Evolutionary conservation across 2,888 invertebrate genomes (phyloP).

Genomic region (Elysia crispata): DNA sequence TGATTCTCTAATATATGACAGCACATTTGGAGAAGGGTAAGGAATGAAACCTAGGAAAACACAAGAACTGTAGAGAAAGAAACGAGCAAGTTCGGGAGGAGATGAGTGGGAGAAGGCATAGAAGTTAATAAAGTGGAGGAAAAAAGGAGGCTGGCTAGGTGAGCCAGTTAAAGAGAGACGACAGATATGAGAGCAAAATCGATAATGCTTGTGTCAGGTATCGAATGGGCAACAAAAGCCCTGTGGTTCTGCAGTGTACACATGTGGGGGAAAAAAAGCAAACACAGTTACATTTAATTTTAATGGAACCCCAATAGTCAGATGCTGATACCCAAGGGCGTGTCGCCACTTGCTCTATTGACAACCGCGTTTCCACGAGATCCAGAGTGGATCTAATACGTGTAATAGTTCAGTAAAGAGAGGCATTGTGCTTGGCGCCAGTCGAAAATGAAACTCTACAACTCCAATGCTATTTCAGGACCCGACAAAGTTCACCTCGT

Average conservation of each 20-base stretch:
- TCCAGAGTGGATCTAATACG: constrained; percentile 15
- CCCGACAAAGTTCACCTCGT: too few species aligned
- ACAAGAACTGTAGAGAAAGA: too few species aligned
- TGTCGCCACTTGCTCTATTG: constrained; percentile 24
- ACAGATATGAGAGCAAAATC: too few species aligned
- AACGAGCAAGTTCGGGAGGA: too few species aligned
- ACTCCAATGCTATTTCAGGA: too few species aligned
- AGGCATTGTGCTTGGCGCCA: background rate
- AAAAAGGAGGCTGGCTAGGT: background rate
- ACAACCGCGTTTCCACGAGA: constrained; percentile 29
- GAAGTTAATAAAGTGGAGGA: too few species aligned
- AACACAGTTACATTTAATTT: constrained; percentile 41
- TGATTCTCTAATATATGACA: too few species aligned
- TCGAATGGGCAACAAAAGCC: constrained; percentile 25
- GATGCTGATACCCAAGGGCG: constrained; percentile 26
- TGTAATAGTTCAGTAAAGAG: background rate
- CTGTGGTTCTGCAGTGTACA: constrained; percentile 13
- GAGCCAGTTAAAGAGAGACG: constrained; percentile 1
- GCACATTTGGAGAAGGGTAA: too few species aligned
- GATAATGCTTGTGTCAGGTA: too few species aligned
- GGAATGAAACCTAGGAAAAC: too few species aligned
- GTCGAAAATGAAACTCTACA: background rate
- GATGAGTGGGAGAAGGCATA: too few species aligned
- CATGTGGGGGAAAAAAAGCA: constrained; percentile 22
- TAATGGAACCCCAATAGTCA: constrained; percentile 31